Evolutionary conservation across 2,797 vertebrate species (phyloP).

Genomic region (Onychomys torridus): DNA sequence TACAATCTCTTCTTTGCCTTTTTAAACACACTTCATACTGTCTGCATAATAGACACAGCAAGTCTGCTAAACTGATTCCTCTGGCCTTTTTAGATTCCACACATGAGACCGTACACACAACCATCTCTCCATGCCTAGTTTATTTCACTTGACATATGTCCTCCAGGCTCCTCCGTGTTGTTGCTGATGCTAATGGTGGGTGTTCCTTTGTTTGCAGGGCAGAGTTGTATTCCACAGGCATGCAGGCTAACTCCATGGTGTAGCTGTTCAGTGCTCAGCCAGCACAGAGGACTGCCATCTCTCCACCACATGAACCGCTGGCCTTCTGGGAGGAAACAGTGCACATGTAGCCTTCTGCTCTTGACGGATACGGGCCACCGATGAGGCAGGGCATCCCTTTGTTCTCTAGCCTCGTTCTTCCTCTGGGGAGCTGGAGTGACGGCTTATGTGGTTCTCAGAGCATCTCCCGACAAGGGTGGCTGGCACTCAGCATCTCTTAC

Average conservation of each 20-base stretch:
- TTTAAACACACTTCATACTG: neutral
- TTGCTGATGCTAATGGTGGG: neutral
- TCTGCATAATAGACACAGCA: neutral
- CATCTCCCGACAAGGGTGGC: neutral
- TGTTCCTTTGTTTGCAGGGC: neutral
- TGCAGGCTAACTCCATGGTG: neutral
- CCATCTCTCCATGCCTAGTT: neutral
- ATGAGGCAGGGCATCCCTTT: neutral
- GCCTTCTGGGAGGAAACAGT: neutral
- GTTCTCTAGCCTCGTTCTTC: neutral
- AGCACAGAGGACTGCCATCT: neutral
- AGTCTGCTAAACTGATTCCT: neutral
- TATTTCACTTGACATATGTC: neutral
- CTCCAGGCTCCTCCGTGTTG: neutral
- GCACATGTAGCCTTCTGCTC: neutral
- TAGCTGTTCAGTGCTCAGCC: too few relatives aligned
- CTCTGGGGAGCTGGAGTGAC: neutral
- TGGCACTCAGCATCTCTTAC: neutral
- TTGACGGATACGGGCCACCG: rapidly evolving
- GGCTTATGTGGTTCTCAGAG: neutral
- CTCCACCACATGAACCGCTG: neutral
- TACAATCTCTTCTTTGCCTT: neutral
- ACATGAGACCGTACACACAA: rapidly evolving
- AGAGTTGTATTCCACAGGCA: neutral
- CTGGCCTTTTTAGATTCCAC: neutral